Percentiles rank a stretch among this genome's conserved stretches.
These are phyloP conservation scores for Dynastes hyllus DNA, from an alignment of 2,888 invertebrate genomes.

Conservation along the genomic window DNA sequence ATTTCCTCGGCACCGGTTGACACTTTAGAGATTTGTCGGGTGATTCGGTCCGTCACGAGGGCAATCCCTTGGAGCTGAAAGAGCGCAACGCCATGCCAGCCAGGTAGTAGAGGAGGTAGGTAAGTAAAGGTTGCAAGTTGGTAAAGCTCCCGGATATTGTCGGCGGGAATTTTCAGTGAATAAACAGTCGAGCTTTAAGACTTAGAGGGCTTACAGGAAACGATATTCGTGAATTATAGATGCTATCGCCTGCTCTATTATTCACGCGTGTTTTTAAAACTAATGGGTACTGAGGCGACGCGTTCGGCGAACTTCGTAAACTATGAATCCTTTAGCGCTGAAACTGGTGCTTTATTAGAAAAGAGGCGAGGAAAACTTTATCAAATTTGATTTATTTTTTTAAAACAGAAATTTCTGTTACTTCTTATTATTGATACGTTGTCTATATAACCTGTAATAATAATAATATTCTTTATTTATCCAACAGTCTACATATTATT, in stretches of 20 bases:
- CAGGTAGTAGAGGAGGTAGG: too few relatives aligned
- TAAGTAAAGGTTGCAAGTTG: not conserved
- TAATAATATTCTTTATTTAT: too few relatives aligned
- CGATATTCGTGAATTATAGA: conserved; percentile 49
- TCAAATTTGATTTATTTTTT: not conserved
- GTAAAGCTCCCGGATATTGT: conserved; percentile 12
- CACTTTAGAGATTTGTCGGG: conserved; percentile 29
- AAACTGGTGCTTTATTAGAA: conserved; percentile 17
- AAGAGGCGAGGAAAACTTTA: not conserved
- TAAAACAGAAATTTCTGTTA: not conserved
- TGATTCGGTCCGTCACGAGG: conserved; percentile 11
- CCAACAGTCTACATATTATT: too few relatives aligned
- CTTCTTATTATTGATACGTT: too few relatives aligned
- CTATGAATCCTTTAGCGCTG: conserved; percentile 47
- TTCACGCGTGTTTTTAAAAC: conserved; percentile 52
- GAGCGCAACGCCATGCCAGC: not conserved
- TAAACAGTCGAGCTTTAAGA: conserved; percentile 34
- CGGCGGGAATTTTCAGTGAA: conserved; percentile 29
- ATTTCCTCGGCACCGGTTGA: conserved; percentile 28
- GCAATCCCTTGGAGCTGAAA: not conserved
- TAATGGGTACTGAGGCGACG: conserved; percentile 49
- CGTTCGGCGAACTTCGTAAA: conserved; percentile 39
- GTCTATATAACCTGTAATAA: too few relatives aligned
- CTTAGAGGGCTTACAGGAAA: conserved; percentile 16
- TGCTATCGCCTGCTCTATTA: conserved; percentile 46